Conservation (phyloP, 2,888 invertebrate species). For the Dorcus parallelipipedus region DNA sequence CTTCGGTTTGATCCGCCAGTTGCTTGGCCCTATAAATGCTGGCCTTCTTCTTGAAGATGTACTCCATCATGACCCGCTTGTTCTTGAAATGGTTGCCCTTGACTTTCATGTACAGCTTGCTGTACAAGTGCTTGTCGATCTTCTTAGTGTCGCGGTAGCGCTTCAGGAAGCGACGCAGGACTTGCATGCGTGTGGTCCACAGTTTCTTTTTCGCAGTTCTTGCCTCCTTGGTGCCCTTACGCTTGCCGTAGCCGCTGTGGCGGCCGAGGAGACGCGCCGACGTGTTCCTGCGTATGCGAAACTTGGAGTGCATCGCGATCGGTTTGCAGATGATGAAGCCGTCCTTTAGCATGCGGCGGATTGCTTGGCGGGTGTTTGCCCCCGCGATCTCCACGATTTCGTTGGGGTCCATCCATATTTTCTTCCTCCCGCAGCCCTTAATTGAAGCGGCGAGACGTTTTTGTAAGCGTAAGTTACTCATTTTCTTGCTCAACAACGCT, state of each 20-base stretch:
- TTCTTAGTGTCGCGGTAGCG: conserved; percentile 94
- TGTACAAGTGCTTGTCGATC: conserved; percentile 95
- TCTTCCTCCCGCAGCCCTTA: conserved; percentile 95
- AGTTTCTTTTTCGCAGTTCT: conserved; percentile 65
- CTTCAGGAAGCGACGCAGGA: conserved; percentile 86
- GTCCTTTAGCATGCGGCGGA: conserved; percentile 95
- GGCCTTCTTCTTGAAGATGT: conserved; percentile 99
- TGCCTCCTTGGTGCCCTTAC: conserved; percentile 97
- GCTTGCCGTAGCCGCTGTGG: conserved; percentile 95
- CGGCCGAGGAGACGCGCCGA: conserved; percentile 94
- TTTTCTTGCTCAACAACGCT: conserved; percentile 14
- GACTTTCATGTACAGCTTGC: conserved; percentile 86
- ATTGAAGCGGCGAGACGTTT: conserved; percentile 97
- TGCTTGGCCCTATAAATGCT: conserved; percentile 95
- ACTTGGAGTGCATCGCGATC: conserved; percentile 93
- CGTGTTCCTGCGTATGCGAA: conserved; percentile 90
- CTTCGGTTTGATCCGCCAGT: conserved; percentile 93
- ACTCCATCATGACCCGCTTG: conserved; percentile 97
- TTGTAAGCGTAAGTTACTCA: conserved; percentile 60
- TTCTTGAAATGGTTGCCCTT: conserved; percentile 96
- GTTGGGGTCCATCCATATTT: conserved; percentile 99
- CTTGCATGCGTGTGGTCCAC: conserved; percentile 91
- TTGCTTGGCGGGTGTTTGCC: conserved; percentile 96
- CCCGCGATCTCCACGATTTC: conserved; percentile 97
- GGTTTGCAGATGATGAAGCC: conserved; percentile 98